Percentiles rank a stretch among this genome's conserved stretches.
phyloP scores from a whole-genome alignment of 2,888 invertebrate species.

The Coenonympha glycerion region DNA sequence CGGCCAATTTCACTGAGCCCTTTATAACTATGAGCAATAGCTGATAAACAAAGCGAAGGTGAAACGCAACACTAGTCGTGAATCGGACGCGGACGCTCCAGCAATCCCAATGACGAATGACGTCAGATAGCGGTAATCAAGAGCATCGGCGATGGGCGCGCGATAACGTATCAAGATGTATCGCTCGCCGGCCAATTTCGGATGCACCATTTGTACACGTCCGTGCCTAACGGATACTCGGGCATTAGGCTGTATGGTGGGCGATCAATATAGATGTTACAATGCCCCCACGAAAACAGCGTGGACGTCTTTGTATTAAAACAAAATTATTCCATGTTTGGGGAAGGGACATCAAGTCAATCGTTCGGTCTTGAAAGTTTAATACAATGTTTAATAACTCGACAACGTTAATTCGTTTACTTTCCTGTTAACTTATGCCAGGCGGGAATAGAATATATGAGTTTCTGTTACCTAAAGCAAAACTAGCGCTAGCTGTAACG shows the following conservation, averaged over 20 bases:
- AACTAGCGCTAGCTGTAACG: too few species aligned
- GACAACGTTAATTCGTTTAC: too few species aligned
- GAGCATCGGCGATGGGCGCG: conserved; percentile 35
- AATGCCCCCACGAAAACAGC: conserved; percentile 28
- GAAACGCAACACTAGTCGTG: neutral
- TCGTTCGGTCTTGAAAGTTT: too few species aligned
- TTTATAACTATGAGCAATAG: too few species aligned
- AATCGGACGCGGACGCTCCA: conserved; percentile 10
- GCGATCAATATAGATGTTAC: conserved; percentile 48
- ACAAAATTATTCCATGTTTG: neutral
- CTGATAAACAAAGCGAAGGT: neutral
- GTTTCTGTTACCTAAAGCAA: too few species aligned
- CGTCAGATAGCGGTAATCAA: conserved; percentile 38
- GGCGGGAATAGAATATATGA: too few species aligned
- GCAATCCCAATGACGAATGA: conserved; percentile 37
- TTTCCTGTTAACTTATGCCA: too few species aligned
- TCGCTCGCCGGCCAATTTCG: conserved; percentile 44
- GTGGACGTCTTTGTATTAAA: too few species aligned
- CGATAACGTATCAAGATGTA: conserved; percentile 38
- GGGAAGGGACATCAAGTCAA: too few species aligned
- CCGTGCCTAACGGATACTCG: conserved; percentile 37
- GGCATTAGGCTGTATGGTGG: conserved; percentile 40
- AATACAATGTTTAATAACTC: too few species aligned
- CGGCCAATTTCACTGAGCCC: too few species aligned
- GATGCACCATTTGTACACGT: conserved; percentile 51